Evolutionary conservation across 2,113 vertebrate species (phyloP), one percentile per base, ranked within the genome.

Genomic region (Crocuta crocuta): DNA sequence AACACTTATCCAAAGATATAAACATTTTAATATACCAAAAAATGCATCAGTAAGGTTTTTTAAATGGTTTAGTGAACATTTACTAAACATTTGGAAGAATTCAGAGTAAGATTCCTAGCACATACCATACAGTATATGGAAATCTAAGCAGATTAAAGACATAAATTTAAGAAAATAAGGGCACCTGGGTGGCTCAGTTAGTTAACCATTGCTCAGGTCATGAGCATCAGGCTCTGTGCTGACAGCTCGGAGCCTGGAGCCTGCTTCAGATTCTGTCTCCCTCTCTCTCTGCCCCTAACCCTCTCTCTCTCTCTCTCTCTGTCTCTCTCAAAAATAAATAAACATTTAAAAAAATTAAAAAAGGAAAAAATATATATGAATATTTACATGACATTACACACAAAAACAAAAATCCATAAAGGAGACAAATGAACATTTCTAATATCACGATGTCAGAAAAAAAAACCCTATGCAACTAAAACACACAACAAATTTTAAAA

Each of bases 151-250:
- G n/a, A 88, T 68, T 78, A 53, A 81, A 91, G n/a, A 55, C 70
- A 83, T 91, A 53, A 35, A 83, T 28, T 91, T 91, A 78, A 63
- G 50, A 96, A 96, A 91, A 50, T 50, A 50, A 12, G 50, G 50
- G 50, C 50, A 50, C 12, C 50, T 50, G 50, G 50, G 50, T 50
- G 50, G 50, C 50, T 50, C 50, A 13, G 50, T 50, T 3, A 12
- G 50, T 50, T 50, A 50, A 2, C 50, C 12, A 12, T 12, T 50
- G 50, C 12, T 50, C 50, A 50, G 50, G 50, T 50, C 11, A 12
- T 50, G 50, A 50, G 50, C 50, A 50, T 50, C 50, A 50, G 50
- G 50, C 50, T 50, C 50, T 50, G 50, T 50, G 11, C 50, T 50
- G 50, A 50, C 50, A 50, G 50, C 50, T 50, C 50, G 13, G 50